These are phyloP conservation scores for Ibidorhyncha struthersii DNA, from an alignment of 2,113 vertebrate genomes.

Conservation along the genomic window DNA sequence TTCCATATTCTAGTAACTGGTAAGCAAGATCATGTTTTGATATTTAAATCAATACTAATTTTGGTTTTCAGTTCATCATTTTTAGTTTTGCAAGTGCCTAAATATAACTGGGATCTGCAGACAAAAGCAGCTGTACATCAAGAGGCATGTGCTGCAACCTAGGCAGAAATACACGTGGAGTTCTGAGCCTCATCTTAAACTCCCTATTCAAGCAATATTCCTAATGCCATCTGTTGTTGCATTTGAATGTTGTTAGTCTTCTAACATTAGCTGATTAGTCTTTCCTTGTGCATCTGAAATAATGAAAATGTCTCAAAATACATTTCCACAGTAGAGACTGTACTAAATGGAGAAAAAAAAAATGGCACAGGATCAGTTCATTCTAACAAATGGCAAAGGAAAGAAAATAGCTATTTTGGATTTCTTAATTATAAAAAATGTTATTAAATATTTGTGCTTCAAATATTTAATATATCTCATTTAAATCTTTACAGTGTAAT, in stretches of 20 bases:
- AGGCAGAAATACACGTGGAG: background rate
- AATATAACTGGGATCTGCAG: background rate
- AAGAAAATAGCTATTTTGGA: background rate
- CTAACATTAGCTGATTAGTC: slow-evolving; percentile 29
- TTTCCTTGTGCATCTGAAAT: slow-evolving; percentile 23
- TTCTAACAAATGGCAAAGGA: background rate
- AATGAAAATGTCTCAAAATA: slow-evolving; percentile 37
- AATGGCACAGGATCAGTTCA: background rate
- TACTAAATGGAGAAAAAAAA: background rate
- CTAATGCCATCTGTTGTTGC: slow-evolving; percentile 42
- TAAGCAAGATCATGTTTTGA: background rate
- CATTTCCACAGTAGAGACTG: background rate
- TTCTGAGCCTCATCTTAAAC: background rate
- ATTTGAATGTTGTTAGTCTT: background rate
- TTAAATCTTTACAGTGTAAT: background rate
- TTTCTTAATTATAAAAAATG: background rate
- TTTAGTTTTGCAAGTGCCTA: background rate
- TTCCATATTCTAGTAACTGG: background rate
- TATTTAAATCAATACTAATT: background rate
- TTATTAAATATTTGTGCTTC: background rate
- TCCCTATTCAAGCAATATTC: slow-evolving; percentile 1
- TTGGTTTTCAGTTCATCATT: background rate
- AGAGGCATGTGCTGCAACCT: background rate
- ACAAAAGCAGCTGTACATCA: background rate
- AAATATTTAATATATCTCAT: background rate